Base-by-base conservation (phyloP, 1,140 invertebrate species). In the Stegodyphus mimosarum region DNA sequence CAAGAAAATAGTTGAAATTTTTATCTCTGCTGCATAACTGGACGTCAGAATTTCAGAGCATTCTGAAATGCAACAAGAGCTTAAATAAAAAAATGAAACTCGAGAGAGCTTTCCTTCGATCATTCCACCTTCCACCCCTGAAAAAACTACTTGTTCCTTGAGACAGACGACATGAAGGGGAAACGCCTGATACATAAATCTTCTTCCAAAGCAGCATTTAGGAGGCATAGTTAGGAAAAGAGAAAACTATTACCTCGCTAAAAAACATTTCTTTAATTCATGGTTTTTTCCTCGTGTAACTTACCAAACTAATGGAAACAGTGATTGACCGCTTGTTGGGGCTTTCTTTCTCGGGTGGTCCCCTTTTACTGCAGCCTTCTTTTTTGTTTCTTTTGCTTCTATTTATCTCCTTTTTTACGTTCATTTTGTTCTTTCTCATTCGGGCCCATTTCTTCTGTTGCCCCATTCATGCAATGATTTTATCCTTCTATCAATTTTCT, bases 231-330 rank as follows among this genome's bases (percentile, higher is more conserved):
- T 60, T 60, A 60, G 15, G 15, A 60, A 60, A 60, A 60, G 15
- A 60, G 55, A 60, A 60, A 9, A 10, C 55, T 60, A 60, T 15
- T 60, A 15, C 55, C 15, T 10, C 55, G 55, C 55, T 60, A 10
- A 60, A 60, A 60, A 60, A 10, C 55, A 60, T 60, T 60, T 60
- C 55, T 60, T 60, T 67, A 67, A 67, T 67, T 67, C 64, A 67
- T 67, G 64, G 64, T 67, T 67, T 18, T n/a, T 67, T 67, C 7
- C 17, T 67, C 11, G 7, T 9, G 10, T 67, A 67, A 17, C 64
- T 67, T 67, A 18, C 64, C 64, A 67, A 67, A 67, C 64, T 67
- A 67, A 67, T 67, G 64, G 64, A 7, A 67, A 67, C 64, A 67
- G 64, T 67, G 64, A 67, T 67, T 67, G 64, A 67, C 64, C 17